Conservation (phyloP, 2,113 vertebrate species). For the Cygnus atratus region DNA sequence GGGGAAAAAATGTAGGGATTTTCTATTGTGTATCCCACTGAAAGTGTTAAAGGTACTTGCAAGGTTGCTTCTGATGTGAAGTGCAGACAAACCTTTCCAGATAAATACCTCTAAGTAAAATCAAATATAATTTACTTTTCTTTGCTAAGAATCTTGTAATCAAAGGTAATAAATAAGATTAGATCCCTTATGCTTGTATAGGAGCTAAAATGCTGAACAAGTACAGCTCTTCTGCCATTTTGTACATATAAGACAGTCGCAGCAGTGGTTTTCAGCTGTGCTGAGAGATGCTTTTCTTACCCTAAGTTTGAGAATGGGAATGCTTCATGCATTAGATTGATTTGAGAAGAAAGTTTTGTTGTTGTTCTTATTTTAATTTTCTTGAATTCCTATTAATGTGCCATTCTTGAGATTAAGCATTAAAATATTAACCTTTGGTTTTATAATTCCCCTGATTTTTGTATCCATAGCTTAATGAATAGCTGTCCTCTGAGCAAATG, state of each 20-base stretch:
- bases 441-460: background rate
- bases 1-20: background rate
- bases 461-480: background rate
- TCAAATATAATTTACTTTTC: background rate
- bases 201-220: background rate
- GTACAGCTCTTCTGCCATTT: background rate
- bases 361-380: background rate
- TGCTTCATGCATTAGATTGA: background rate
- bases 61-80: background rate
- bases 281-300: background rate
- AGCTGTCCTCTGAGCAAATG: constrained; percentile 35
- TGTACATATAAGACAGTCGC: background rate
- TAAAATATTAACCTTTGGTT: background rate
- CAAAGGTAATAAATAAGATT: background rate
- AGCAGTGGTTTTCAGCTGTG: background rate
- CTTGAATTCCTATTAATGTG: background rate
- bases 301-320: background rate
- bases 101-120: background rate
- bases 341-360: background rate
- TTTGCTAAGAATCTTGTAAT: background rate
- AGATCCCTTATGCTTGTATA: background rate
- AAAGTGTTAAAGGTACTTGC: background rate
- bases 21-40: background rate
- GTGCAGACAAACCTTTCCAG: background rate
- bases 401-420: background rate